Evolutionary conservation across 2,797 vertebrate genomes (phyloP), one percentile per base, ranked within the genome.

Genomic region (Gallinago stenura): DNA sequence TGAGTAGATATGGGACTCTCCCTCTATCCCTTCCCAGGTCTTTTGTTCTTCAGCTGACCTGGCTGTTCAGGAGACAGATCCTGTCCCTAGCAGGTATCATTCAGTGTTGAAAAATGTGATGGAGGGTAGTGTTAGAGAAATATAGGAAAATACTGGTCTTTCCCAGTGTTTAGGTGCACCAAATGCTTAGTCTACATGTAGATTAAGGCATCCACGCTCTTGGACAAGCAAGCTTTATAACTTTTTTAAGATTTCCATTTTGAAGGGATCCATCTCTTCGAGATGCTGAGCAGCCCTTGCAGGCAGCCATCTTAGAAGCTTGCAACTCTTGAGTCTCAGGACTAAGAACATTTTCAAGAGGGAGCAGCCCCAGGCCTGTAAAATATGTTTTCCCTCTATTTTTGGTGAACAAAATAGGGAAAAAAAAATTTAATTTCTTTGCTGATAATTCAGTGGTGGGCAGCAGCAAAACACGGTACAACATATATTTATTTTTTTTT

Each of bases 241-340:
- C 3, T 6, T 33, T 54, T 87, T 54, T 58, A 39, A 39, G 0
- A 26, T 62, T 81, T 71, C 17, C 3, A 24, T 81, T 62, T 88
- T 24, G 12, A 15, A 39, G 15, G 3, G 3, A 84, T 41, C 4
- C 19, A 33, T 35, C 1, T 2, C 8, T 46, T 58, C 1, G 10
- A 33, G n/a, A 6, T 39, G 8, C 14, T 69, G 24, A 87, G 19
- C 5, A 33, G 21, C 6, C 17, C 6, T 81, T 81, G 33, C 22
- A 37, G 0, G 4, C 2, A 2, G 9, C 20, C 4, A 2, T 53
- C 7, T 66, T 12, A 76, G 22, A 76, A 19, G 21, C 15, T 24
- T 83, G 35, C 0, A 2, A 33, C 2, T 20, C 13, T 20, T 10
- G 25, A 80, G 10, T 43, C 37, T 58, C 43, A 41, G 21, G 22